phyloP scores from a whole-genome alignment of 2,113 vertebrate species.

The Anthoscopus minutus region DNA sequence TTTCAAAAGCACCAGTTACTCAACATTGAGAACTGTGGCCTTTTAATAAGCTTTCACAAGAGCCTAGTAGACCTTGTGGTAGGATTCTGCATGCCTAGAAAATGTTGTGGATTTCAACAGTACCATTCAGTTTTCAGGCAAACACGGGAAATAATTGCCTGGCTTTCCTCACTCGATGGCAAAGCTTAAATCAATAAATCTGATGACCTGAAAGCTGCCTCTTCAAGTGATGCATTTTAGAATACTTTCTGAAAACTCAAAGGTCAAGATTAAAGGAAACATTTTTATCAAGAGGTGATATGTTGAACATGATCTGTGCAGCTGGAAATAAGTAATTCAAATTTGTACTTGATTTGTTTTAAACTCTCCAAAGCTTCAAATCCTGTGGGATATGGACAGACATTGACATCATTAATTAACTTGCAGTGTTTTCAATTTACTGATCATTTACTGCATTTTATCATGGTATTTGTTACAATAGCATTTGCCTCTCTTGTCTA shows the following conservation, averaged over 20 bases:
- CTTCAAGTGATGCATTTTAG: background rate
- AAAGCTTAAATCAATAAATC: constrained; percentile 15
- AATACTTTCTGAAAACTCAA: background rate
- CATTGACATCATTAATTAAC: background rate
- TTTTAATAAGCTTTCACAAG: background rate
- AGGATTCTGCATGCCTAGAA: background rate
- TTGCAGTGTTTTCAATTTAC: background rate
- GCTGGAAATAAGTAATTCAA: background rate
- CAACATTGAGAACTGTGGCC: background rate
- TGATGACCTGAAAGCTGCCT: background rate
- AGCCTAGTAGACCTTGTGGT: background rate
- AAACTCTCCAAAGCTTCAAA: background rate
- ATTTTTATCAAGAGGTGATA: background rate
- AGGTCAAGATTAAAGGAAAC: background rate
- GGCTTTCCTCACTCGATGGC: background rate
- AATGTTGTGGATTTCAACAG: background rate
- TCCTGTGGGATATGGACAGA: background rate
- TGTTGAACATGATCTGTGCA: background rate
- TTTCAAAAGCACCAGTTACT: background rate
- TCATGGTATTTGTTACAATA: background rate
- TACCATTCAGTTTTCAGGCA: background rate
- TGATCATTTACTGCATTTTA: background rate
- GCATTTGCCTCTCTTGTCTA: background rate
- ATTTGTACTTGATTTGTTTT: background rate
- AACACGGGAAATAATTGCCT: background rate